These are phyloP conservation scores for Calycopis cecrops DNA, from an alignment of 1,140 invertebrate genomes.

Conservation along the genomic window DNA sequence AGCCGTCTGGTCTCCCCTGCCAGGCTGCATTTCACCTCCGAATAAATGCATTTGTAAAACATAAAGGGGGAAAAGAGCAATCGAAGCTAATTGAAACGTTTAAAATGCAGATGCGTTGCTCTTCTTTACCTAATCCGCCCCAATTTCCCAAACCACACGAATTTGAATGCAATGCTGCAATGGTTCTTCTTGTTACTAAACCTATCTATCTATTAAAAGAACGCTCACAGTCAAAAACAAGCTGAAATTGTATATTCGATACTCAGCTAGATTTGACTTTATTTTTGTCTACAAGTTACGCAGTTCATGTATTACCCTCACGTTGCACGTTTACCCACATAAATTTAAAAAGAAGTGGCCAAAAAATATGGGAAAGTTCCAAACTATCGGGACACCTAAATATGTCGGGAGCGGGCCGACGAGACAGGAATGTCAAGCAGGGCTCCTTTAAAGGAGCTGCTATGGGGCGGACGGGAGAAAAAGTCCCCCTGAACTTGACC, in stretches of 20 bases:
- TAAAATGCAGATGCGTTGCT: too few relatives aligned
- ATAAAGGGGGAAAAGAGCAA: too few relatives aligned
- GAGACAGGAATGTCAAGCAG: conserved; percentile 60
- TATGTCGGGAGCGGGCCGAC: conserved; percentile 52
- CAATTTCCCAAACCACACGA: too few relatives aligned
- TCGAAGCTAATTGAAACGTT: too few relatives aligned
- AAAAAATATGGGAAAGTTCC: conserved; percentile 49
- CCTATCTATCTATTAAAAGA: too few relatives aligned
- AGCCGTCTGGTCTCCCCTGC: too few relatives aligned
- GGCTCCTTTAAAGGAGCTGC: conserved; percentile 43
- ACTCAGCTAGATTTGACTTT: not conserved
- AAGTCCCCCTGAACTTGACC: conserved; percentile 11
- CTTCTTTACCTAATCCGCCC: too few relatives aligned
- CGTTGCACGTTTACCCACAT: conserved; percentile 8
- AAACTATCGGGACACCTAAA: conserved; percentile 45
- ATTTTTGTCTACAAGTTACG: conserved; percentile 5
- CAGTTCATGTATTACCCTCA: not conserved
- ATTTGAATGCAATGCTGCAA: too few relatives aligned
- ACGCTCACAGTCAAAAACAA: too few relatives aligned
- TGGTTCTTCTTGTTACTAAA: too few relatives aligned
- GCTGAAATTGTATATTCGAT: not conserved
- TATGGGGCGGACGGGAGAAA: conserved; percentile 28
- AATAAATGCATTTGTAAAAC: too few relatives aligned
- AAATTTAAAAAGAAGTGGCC: conserved; percentile 34
- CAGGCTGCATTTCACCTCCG: too few relatives aligned